Evolutionary conservation across 2,797 vertebrate species (phyloP), one percentile per base, ranked within the genome.

Genomic region (Novumbra hubbsi): DNA sequence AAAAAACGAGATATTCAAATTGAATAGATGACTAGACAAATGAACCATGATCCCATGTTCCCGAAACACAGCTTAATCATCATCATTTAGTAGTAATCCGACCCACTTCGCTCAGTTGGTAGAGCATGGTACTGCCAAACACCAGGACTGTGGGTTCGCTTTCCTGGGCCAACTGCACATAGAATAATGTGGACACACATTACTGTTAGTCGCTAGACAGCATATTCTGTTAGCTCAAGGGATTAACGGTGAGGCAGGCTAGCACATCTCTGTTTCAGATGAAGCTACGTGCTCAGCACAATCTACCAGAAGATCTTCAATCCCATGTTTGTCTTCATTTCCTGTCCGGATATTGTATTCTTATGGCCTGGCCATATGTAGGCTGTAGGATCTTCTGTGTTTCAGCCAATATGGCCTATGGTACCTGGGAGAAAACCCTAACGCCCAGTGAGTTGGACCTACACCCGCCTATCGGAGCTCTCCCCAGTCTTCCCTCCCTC

Each of bases 401-500:
- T 60, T 24, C 9, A 24, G 52, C n/a, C n/a, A 11, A 57, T 11
- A 24, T 57, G 21, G 55, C 14, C 55, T 57, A 8, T 11, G 52
- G 21, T 57, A 57, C 52, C 7, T 57, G 19, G 21, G 52, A 45
- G 41, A 45, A 12, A 45, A 12, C 1, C 41, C 2, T 45, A 45
- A 45, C 11, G 41, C 41, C 41, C 41, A 45, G 41, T 38, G 19
- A 9, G n/a, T 55, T 55, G 24, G 24, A 63, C 27, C 60, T 21
- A 14, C 60, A 27, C 60, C 28, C 60, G 28, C 60, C 14, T 30
- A 21, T 63, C 2, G 2, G 52, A 41, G n/a, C n/a, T 38, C 41
- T n/a, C 64, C 41, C 76, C 57, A 73, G 15, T 66, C 73, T 70
- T 64, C 57, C 64, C 78, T 71, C 74, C 63, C 32, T 2, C 2